Evolutionary conservation across 2,797 vertebrate genomes (phyloP).

Genomic region (Arnoldichthys spilopterus): DNA sequence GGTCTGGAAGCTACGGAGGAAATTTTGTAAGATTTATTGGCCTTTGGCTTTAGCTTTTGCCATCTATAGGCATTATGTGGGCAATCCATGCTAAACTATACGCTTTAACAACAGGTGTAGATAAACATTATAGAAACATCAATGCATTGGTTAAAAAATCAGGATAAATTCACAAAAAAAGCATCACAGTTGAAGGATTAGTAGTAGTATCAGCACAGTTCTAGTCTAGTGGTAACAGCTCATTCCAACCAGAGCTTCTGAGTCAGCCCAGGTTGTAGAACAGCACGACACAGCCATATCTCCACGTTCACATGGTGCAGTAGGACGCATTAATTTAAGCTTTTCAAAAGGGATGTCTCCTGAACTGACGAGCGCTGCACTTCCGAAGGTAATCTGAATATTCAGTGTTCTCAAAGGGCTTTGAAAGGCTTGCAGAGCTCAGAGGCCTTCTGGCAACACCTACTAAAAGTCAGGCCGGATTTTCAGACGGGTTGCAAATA

Average conservation of each 20-base stretch:
- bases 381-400: slow-evolving; percentile 69
- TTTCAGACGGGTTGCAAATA: slow-evolving; percentile 68
- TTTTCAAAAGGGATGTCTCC: slow-evolving; percentile 46
- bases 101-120: not conserved
- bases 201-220: not conserved
- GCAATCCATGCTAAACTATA: not conserved
- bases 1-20: too few relatives aligned
- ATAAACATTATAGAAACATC: not conserved
- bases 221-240: slow-evolving; percentile 15
- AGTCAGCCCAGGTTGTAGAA: slow-evolving; percentile 26
- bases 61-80: not conserved
- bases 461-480: slow-evolving; percentile 70
- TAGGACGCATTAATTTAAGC: slow-evolving; percentile 37
- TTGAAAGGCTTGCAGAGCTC: slow-evolving; percentile 66
- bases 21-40: too few relatives aligned
- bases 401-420: slow-evolving; percentile 66
- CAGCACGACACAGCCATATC: slow-evolving; percentile 23
- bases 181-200: not conserved
- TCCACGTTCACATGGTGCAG: slow-evolving; percentile 34
- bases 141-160: not conserved
- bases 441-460: slow-evolving; percentile 71
- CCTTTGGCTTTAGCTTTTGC: not conserved
- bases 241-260: slow-evolving; percentile 30
- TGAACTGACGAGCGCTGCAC: slow-evolving; percentile 8
- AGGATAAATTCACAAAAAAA: not conserved